Evolutionary conservation across 2,113 vertebrate species (phyloP).

Genomic region (Eolophus roseicapilla): DNA sequence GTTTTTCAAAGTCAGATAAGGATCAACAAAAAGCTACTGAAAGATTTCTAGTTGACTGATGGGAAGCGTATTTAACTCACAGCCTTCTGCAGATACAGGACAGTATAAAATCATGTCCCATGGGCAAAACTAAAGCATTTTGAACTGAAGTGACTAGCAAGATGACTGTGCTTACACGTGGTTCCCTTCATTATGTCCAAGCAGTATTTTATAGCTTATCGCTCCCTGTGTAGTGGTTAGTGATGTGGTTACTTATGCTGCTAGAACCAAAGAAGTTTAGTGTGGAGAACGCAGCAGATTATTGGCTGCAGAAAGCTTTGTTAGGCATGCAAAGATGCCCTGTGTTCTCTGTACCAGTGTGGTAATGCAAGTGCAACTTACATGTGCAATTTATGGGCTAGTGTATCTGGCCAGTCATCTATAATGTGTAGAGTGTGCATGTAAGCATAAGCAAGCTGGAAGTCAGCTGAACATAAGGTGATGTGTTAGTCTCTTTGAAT

Average conservation of each 20-base stretch:
- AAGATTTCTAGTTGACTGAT: not conserved
- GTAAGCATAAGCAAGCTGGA: not conserved
- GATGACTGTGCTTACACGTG: not conserved
- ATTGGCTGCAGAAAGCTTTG: not conserved
- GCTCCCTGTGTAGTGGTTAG: not conserved
- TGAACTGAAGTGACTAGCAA: not conserved
- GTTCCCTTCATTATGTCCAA: not conserved
- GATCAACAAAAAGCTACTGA: not conserved
- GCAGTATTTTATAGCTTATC: not conserved
- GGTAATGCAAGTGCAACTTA: not conserved
- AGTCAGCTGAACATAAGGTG: accelerated
- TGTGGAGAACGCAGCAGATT: not conserved
- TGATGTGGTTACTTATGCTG: not conserved
- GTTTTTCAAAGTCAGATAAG: not conserved
- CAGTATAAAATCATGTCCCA: not conserved
- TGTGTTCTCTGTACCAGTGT: not conserved
- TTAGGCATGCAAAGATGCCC: not conserved
- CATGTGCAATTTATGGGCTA: not conserved
- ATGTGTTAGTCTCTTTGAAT: not conserved
- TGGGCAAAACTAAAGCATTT: not conserved
- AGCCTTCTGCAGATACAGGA: not conserved
- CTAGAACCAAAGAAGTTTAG: not conserved
- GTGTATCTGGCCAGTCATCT: not conserved
- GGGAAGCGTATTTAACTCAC: not conserved
- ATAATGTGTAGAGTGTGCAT: accelerated